Conservation (phyloP, 1,140 invertebrate genomes). For the Polypedilum vanderplanki region DNA sequence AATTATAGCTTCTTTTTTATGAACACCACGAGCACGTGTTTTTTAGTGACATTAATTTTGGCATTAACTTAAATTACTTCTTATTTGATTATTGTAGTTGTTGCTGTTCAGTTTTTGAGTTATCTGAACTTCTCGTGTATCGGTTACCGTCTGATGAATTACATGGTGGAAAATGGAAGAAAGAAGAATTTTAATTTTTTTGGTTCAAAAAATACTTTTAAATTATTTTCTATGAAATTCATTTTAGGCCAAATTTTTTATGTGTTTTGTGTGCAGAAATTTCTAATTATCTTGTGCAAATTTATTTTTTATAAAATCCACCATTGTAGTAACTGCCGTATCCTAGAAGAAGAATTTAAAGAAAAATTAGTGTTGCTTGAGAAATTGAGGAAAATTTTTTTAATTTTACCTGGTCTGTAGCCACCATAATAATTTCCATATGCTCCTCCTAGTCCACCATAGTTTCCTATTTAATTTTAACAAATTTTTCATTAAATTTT, state of each 20-base stretch:
- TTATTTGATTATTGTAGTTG: neutral
- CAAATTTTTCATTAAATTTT: neutral
- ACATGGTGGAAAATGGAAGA: neutral
- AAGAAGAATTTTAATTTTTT: too few relatives aligned
- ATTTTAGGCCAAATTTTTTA: neutral
- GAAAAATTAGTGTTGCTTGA: neutral
- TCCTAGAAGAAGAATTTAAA: neutral
- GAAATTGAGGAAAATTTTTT: too few relatives aligned
- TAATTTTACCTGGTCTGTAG: neutral
- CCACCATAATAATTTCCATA: neutral
- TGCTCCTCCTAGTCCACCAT: neutral
- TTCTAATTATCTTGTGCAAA: neutral
- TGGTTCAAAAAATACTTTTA: neutral
- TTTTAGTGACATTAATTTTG: too few relatives aligned
- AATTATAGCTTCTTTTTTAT: neutral
- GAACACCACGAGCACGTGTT: neutral
- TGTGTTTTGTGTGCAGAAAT: neutral
- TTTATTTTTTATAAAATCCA: slow-evolving; percentile 25
- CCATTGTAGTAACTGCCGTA: slow-evolving; percentile 14
- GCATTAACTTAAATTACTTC: neutral
- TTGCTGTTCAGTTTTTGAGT: neutral
- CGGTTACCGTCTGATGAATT: neutral
- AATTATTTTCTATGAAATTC: neutral
- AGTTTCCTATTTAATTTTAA: neutral
- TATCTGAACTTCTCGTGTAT: slow-evolving; percentile 11